Percentiles rank a stretch among this genome's conserved stretches.
Evolutionary conservation across 2,113 vertebrate genomes (phyloP).

Genomic region (Antigone vipio): DNA sequence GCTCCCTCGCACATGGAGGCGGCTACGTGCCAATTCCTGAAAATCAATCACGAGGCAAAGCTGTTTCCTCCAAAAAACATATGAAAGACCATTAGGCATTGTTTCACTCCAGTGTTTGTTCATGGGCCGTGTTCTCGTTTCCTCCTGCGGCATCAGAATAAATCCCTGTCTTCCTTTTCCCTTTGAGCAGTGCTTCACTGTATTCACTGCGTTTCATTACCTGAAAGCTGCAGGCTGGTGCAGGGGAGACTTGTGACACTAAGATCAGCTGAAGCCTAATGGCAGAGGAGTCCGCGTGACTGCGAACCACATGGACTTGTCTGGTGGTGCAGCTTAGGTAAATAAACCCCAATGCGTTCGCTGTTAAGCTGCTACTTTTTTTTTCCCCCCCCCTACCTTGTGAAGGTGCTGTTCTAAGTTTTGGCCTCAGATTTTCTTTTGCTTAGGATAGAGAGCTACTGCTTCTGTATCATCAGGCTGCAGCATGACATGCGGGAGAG

Average conservation of each 20-base stretch:
- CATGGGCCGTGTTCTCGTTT: neutral
- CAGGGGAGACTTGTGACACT: constrained; percentile 36
- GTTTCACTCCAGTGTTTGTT: neutral
- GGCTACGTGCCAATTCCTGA: neutral
- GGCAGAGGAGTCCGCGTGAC: constrained; percentile 12
- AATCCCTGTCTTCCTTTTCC: neutral
- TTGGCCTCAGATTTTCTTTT: constrained; percentile 10
- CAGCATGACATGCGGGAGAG: neutral
- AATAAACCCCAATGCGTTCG: neutral
- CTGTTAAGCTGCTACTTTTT: neutral
- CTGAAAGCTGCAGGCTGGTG: constrained; percentile 32
- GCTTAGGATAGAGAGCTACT: neutral
- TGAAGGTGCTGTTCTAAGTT: neutral
- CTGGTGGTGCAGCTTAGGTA: neutral
- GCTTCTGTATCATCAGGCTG: neutral
- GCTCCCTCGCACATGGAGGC: neutral
- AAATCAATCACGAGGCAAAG: neutral
- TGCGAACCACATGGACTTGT: neutral
- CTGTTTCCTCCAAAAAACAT: neutral
- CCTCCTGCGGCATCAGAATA: neutral
- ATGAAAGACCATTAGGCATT: neutral
- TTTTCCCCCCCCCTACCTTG: too few relatives aligned
- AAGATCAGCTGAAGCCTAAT: constrained; percentile 38
- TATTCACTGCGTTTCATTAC: neutral
- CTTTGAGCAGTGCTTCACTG: neutral